These are phyloP conservation scores for Nesospiza acunhae DNA, from an alignment of 2,113 vertebrate genomes.

Conservation along the genomic window DNA sequence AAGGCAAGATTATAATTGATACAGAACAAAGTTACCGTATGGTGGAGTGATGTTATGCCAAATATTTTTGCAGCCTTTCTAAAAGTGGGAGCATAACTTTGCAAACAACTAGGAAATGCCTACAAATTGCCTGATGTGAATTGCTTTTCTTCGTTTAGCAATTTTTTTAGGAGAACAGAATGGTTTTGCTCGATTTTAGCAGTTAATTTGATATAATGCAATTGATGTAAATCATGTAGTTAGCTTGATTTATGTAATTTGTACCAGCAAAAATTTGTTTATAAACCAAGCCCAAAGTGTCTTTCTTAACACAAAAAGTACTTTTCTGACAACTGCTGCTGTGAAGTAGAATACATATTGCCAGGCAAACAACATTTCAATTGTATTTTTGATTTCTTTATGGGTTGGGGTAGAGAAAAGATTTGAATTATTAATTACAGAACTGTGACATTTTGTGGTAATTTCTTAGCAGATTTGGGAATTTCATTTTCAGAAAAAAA, in stretches of 20 bases:
- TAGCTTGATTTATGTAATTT: constrained; percentile 53
- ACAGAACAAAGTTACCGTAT: constrained; percentile 19
- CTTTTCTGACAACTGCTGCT: constrained; percentile 41
- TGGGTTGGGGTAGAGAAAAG: neutral
- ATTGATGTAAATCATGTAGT: constrained; percentile 45
- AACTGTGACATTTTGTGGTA: constrained; percentile 10
- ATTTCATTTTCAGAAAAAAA: constrained; percentile 48
- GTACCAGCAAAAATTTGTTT: constrained; percentile 55
- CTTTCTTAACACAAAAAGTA: constrained; percentile 37
- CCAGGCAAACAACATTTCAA: constrained; percentile 33
- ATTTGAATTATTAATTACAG: constrained; percentile 57
- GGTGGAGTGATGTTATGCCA: constrained; percentile 34
- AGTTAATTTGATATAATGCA: constrained; percentile 46
- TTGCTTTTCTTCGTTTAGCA: constrained; percentile 29
- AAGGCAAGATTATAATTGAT: constrained; percentile 34
- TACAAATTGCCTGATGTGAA: constrained; percentile 36
- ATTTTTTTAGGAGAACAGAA: constrained; percentile 32
- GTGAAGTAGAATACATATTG: constrained; percentile 11
- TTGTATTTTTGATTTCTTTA: constrained; percentile 57
- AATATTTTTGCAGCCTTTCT: constrained; percentile 30
- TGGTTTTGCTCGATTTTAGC: constrained; percentile 26
- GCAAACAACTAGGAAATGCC: constrained; percentile 29
- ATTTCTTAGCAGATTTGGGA: constrained; percentile 47
- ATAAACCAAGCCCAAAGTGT: constrained; percentile 20
- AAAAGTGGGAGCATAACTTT: constrained; percentile 42